Percentiles rank a stretch among this genome's conserved stretches.
These are phyloP conservation scores for Apostichopus californicus DNA, from an alignment of 35 echinoderm and acorn worm species.

Conservation along the genomic window DNA sequence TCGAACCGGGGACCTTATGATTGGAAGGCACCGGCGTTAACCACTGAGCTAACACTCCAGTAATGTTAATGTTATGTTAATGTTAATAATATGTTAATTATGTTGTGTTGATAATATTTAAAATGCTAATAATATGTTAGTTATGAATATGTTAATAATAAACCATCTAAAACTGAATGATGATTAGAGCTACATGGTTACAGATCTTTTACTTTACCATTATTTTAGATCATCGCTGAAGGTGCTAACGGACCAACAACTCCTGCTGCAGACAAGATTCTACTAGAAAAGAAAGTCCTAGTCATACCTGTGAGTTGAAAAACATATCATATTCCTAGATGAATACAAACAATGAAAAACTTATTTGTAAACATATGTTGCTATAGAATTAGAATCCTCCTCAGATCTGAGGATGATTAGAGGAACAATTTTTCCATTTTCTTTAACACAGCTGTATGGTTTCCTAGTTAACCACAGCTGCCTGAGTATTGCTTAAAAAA, in stretches of 20 bases:
- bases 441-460: too few relatives aligned
- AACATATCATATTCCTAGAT: too few relatives aligned
- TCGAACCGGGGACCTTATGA: too few relatives aligned
- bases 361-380: too few relatives aligned
- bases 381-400: neutral
- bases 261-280: slow-evolving; percentile 90
- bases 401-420: neutral
- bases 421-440: too few relatives aligned
- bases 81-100: neutral
- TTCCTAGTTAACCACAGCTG: too few relatives aligned
- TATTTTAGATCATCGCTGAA: slow-evolving; percentile 84
- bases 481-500: too few relatives aligned
- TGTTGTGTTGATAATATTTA: neutral
- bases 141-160: neutral
- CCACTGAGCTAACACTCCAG: too few relatives aligned
- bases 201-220: neutral
- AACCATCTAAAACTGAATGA: neutral
- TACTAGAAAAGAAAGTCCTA: slow-evolving; percentile 80
- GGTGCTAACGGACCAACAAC: slow-evolving; percentile 96
- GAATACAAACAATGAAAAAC: too few relatives aligned
- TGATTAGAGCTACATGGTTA: neutral
- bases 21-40: too few relatives aligned
- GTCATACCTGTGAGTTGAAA: slow-evolving; percentile 88
- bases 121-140: neutral
- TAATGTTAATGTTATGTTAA: too few relatives aligned